Evolutionary conservation across 2,888 invertebrate genomes (phyloP), one percentile per base, ranked within the genome.

Genomic region (Orthosia gothica): DNA sequence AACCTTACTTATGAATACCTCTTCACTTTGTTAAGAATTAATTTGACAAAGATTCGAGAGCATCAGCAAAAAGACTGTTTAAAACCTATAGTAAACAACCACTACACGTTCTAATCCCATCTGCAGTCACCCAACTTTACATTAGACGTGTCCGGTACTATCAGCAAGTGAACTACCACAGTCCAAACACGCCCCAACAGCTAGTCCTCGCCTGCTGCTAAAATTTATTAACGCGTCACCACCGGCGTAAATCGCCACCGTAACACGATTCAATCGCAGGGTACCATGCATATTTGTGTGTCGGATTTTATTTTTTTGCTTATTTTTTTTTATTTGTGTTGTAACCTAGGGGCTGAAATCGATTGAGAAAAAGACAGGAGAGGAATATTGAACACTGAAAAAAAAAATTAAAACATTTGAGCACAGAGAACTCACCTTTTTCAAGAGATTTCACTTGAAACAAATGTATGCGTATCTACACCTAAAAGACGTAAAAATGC

Each of bases 161-260:
- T 52, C 16, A 58, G 47, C 32, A 16, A 58, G 58, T 67, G 13
- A 32, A 74, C 74, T 70, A 73, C 58, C 26, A 16, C 68, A 62
- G 71, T 82, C 64, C 71, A 70, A 77, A 74, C 74, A 66, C 54
- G n/a, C 74, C 76, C 66, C 50, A 80, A 79, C 69, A 50, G 57
- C 67, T 50, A 47, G 59, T 72, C 58, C 57, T 70, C 57, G 79
- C 74, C 74, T 76, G 62, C 70, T 63, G 74, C 61, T 79, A 7
- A 86, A 82, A 87, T 88, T 83, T 87, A 88, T 86, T 83, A 86
- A 73, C 81, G 81, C 74, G 79, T 82, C 76, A 79, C 76, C 76
- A 79, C 76, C 50, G 70, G 40, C 82, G 81, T 87, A 87, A 86
- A 87, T 87, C 81, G 81, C 80, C 74, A 71, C 80, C 79, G 81